These are phyloP conservation scores for Pagrus major DNA, from an alignment of 2,113 vertebrate species.

Conservation along the genomic window DNA sequence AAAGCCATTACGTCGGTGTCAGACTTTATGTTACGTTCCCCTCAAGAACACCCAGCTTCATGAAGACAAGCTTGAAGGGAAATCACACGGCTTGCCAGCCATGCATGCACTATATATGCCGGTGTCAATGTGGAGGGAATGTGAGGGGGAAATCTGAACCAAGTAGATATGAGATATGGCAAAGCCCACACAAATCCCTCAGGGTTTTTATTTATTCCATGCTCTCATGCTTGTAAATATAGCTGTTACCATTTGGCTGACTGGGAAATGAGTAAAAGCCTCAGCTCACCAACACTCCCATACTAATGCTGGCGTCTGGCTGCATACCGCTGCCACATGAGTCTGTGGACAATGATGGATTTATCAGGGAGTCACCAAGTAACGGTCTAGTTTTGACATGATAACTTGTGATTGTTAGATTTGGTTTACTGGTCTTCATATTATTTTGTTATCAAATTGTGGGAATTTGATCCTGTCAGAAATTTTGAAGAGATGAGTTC, in stretches of 20 bases:
- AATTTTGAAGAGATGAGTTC: conserved; percentile 8
- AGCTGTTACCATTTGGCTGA: conserved; percentile 44
- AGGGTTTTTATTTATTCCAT: conserved; percentile 49
- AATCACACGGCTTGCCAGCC: not conserved
- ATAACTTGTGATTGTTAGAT: not conserved
- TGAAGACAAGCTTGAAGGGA: conserved; percentile 32
- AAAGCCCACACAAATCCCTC: conserved; percentile 35
- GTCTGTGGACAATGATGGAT: conserved; percentile 46
- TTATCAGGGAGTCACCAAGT: conserved; percentile 34
- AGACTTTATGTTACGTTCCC: conserved; percentile 36
- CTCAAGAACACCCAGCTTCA: conserved; percentile 6
- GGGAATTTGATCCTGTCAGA: conserved; percentile 2
- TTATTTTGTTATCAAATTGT: conserved; percentile 1
- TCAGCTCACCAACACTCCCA: conserved; percentile 32
- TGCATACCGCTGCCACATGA: conserved; percentile 29
- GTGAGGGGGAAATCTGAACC: conserved; percentile 39
- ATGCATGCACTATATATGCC: conserved; percentile 3
- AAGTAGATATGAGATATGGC: conserved; percentile 24
- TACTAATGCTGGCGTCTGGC: conserved; percentile 38
- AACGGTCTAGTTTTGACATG: conserved; percentile 5
- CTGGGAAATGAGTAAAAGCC: conserved; percentile 44
- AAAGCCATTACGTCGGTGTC: conserved; percentile 34
- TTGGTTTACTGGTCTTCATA: not conserved
- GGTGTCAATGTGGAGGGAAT: conserved; percentile 32
- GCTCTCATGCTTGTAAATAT: conserved; percentile 62